Evolutionary conservation across 2,797 vertebrate genomes (phyloP).

Genomic region (Fratercula arctica): DNA sequence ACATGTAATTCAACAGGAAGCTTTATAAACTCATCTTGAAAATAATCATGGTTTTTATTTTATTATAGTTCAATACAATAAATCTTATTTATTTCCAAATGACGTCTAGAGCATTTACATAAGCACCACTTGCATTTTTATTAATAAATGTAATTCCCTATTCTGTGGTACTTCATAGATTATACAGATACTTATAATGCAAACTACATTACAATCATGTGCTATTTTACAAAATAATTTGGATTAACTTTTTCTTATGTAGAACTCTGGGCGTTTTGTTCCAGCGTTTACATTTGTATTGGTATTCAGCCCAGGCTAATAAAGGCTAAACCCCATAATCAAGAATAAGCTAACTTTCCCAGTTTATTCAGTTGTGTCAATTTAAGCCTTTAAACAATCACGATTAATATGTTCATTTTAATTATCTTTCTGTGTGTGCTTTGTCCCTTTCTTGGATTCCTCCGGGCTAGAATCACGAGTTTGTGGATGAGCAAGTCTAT

Average conservation of each 20-base stretch:
- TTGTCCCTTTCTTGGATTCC: not conserved
- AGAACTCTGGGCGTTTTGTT: not conserved
- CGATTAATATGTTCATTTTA: not conserved
- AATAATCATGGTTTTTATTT: not conserved
- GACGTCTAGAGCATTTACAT: not conserved
- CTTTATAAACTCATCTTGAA: not conserved
- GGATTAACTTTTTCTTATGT: conserved; percentile 12
- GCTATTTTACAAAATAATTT: conserved; percentile 19
- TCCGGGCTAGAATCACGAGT: conserved; percentile 87
- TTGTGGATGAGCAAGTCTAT: conserved; percentile 90
- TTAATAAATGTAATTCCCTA: not conserved
- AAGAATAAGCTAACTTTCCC: conserved; percentile 6
- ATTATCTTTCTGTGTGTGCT: not conserved
- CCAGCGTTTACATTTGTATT: not conserved
- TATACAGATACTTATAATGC: not conserved
- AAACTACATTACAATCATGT: not conserved
- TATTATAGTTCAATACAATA: not conserved
- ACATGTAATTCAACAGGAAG: not conserved
- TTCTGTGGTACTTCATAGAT: conserved; percentile 8
- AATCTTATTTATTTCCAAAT: not conserved
- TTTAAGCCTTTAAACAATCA: not conserved
- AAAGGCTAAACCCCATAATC: conserved; percentile 22
- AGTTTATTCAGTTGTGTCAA: not conserved
- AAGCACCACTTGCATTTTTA: conserved; percentile 16
- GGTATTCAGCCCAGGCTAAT: conserved; percentile 33